phyloP scores from a whole-genome alignment of 2,888 invertebrate species.

The Melanostoma scalare region DNA sequence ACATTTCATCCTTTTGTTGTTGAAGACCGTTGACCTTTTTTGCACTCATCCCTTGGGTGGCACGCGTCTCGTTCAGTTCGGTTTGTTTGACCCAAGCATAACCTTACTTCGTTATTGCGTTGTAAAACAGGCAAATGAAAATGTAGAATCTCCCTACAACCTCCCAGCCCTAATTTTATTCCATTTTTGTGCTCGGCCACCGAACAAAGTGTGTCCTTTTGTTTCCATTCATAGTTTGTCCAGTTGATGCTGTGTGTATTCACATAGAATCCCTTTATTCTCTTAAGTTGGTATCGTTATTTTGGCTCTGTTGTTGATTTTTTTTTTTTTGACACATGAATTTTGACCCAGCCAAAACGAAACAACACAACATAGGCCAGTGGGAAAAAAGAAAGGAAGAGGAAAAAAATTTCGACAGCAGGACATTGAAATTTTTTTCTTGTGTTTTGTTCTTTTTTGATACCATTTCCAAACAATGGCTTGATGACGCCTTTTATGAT shows the following conservation, averaged over 20 bases:
- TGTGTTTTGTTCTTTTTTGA: conserved; percentile 6
- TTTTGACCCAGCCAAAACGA: conserved; percentile 28
- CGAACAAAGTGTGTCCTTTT: conserved; percentile 41
- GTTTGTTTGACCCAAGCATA: conserved; percentile 4
- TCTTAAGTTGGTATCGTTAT: conserved; percentile 25
- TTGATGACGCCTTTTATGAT: conserved; percentile 61
- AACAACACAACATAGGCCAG: not conserved
- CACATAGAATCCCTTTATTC: not conserved
- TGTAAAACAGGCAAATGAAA: conserved; percentile 39
- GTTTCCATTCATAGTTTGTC: conserved; percentile 50
- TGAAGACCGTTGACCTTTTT: conserved; percentile 55
- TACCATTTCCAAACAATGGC: conserved; percentile 48
- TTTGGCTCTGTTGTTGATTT: conserved; percentile 25
- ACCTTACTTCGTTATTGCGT: conserved; percentile 28
- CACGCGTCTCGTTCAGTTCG: conserved; percentile 37
- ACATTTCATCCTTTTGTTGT: conserved; percentile 54
- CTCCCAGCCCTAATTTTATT: conserved; percentile 2
- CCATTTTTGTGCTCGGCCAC: conserved; percentile 36
- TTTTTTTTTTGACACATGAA: conserved; percentile 41
- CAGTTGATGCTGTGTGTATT: not conserved
- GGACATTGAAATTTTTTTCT: conserved; percentile 23
- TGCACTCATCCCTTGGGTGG: conserved; percentile 42
- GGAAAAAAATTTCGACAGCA: conserved; percentile 36
- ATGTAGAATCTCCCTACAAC: not conserved
- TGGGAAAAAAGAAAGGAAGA: conserved; percentile 3